Evolutionary conservation across 2,113 vertebrate genomes (phyloP).

Genomic region (Syngnathus scovelli): DNA sequence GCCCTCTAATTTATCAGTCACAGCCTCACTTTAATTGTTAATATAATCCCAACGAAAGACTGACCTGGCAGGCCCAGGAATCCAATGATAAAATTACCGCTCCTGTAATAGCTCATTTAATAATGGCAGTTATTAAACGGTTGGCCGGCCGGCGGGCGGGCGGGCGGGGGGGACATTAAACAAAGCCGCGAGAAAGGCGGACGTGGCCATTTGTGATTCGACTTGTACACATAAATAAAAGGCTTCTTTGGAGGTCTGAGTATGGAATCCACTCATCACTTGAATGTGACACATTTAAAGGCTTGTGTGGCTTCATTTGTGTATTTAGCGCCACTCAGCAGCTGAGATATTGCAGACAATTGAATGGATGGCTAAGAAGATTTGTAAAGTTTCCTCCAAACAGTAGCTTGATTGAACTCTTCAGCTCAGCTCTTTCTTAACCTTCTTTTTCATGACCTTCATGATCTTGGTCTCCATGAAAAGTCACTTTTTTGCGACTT

Average conservation of each 20-base stretch:
- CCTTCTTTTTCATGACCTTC: not conserved
- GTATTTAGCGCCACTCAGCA: not conserved
- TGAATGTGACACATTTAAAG: not conserved
- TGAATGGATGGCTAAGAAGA: no score
- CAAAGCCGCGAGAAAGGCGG: slow-evolving; percentile 3
- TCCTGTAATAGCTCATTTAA: slow-evolving; percentile 26
- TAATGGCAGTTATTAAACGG: slow-evolving; percentile 13
- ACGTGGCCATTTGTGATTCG: not conserved
- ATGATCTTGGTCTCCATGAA: not conserved
- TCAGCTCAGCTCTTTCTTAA: not conserved
- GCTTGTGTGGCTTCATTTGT: not conserved
- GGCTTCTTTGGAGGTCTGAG: slow-evolving; percentile 3
- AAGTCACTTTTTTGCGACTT: not conserved
- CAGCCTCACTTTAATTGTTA: slow-evolving; percentile 38
- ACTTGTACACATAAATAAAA: not conserved
- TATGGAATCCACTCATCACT: not conserved
- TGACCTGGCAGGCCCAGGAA: slow-evolving; percentile 1
- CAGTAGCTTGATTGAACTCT: not conserved
- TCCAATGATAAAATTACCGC: slow-evolving; percentile 25
- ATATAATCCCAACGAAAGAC: slow-evolving; percentile 20
- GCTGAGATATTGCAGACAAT: not conserved
- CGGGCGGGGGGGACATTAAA: not conserved
- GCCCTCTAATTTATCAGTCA: slow-evolving; percentile 46
- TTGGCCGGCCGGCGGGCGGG: not conserved
- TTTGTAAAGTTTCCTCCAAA: not conserved